A percentile compares a stretch with the other conserved stretches of the same genome.
Conservation (phyloP, 2,113 vertebrate genomes). For the Pterophyllum scalare region DNA sequence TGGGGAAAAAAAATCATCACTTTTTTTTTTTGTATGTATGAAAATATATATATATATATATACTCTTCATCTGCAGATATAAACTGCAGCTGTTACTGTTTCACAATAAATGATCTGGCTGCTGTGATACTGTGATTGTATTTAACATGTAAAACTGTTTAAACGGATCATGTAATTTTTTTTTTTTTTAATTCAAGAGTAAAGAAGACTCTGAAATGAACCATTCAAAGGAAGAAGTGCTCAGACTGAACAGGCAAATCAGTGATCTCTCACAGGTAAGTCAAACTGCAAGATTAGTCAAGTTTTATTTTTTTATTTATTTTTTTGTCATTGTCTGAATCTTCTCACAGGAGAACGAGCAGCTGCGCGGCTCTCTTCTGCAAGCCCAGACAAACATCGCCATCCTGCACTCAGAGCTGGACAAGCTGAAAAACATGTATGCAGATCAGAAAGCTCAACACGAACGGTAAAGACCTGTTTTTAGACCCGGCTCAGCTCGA, state of each 20-base stretch:
- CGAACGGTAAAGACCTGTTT: constrained; percentile 60
- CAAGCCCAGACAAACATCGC: constrained; percentile 67
- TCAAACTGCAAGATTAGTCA: neutral
- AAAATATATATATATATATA: neutral
- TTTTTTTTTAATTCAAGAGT: constrained; percentile 51
- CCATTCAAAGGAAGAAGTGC: constrained; percentile 72
- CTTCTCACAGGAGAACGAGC: constrained; percentile 76
- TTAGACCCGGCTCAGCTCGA: neutral
- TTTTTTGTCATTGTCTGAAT: neutral
- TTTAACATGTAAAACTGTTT: neutral
- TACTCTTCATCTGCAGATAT: neutral
- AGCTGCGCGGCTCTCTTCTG: constrained; percentile 56
- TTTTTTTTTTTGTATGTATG: neutral
- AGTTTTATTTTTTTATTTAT: neutral
- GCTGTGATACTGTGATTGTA: neutral
- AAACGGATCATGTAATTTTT: constrained; percentile 6
- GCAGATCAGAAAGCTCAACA: constrained; percentile 66
- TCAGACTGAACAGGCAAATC: constrained; percentile 66
- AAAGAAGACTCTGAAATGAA: constrained; percentile 64
- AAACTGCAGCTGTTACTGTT: neutral
- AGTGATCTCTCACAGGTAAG: constrained; percentile 72
- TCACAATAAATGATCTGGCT: neutral
- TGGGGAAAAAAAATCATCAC: neutral
- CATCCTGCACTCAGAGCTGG: constrained; percentile 78
- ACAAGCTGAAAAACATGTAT: constrained; percentile 77